These are phyloP conservation scores for Hypsibius dujardini DNA, from an alignment of 1,140 invertebrate species.

Conservation along the genomic window DNA sequence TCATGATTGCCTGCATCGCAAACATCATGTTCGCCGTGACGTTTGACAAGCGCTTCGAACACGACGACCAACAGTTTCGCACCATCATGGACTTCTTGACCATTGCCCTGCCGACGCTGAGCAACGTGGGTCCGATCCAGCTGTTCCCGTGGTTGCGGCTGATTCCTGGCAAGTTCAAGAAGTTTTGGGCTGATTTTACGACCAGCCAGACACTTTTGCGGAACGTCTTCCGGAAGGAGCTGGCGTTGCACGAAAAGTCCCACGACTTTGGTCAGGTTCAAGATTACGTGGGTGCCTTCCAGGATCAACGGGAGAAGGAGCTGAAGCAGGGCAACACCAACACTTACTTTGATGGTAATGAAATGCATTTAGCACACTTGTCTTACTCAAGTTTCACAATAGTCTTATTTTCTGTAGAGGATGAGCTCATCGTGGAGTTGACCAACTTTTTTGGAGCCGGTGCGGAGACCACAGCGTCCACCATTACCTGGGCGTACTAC, in stretches of 20 bases:
- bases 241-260: not conserved
- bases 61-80: conserved; percentile 50
- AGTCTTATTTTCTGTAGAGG: conserved; percentile 22
- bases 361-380: not conserved
- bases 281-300: conserved; percentile 2
- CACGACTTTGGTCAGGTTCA: not conserved
- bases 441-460: conserved; percentile 74
- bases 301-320: not conserved
- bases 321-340: not conserved
- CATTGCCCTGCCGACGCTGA: conserved; percentile 9
- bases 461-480: conserved; percentile 68
- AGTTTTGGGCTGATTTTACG: conserved; percentile 43
- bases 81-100: conserved; percentile 37
- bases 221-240: not conserved
- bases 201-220: conserved; percentile 52
- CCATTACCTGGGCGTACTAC: conserved; percentile 68
- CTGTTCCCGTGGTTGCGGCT: conserved; percentile 16
- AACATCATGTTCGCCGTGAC: conserved; percentile 55
- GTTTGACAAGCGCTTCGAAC: conserved; percentile 49
- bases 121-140: conserved; percentile 19
- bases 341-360: conserved; percentile 7
- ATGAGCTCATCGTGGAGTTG: conserved; percentile 52
- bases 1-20: conserved; percentile 48
- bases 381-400: not conserved
- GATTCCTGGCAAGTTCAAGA: conserved; percentile 18